Evolutionary conservation across 2,797 vertebrate genomes (phyloP), one percentile per base, ranked within the genome.

Genomic region (Acrossocheilus fasciatus): DNA sequence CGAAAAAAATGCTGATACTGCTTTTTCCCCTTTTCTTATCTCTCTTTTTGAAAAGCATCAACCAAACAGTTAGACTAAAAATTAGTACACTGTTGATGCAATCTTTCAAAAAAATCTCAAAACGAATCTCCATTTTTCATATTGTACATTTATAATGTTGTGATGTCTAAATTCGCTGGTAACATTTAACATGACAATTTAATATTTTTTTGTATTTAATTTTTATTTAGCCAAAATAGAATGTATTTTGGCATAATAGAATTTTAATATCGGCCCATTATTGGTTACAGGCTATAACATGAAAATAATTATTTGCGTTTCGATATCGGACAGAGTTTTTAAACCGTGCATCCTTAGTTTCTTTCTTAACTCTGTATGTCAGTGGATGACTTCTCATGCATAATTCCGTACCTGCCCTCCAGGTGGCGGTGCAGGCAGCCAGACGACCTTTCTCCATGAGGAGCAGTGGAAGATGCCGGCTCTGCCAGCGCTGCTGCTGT

Each of bases 381-480:
- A 10, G 6, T n/a, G 2, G 11, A 36, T 54, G 64, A 50, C 17
- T 54, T 39, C 34, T 26, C 15, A 30, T 62, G 52, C 18, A 20
- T 64, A 14, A 12, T 74, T 50, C 3, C 5, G n/a, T 59, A 72
- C 90, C 88, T 0, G 54, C 86, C 91, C 92, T 91, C 43, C 91
- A 97, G 96, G 96, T 96, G 95, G 96, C 92, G 94, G 94, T 93
- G 95, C 94, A 95, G 95, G 96, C 93, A 95, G 94, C 95, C 96
- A 95, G 95, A 96, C 96, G 96, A 97, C 94, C 96, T 87, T 95
- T 98, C 97, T 97, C 97, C 97, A 98, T 98, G 97, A 97, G 97
- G 97, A 98, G 97, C 96, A 95, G 96, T 97, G 95, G 97, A 98
- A 98, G 96, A 98, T 98, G 97, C 97, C 96, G 96, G 96, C 97